phyloP scores from a whole-genome alignment of 2,888 invertebrate species.

The Steromphala cineraria region DNA sequence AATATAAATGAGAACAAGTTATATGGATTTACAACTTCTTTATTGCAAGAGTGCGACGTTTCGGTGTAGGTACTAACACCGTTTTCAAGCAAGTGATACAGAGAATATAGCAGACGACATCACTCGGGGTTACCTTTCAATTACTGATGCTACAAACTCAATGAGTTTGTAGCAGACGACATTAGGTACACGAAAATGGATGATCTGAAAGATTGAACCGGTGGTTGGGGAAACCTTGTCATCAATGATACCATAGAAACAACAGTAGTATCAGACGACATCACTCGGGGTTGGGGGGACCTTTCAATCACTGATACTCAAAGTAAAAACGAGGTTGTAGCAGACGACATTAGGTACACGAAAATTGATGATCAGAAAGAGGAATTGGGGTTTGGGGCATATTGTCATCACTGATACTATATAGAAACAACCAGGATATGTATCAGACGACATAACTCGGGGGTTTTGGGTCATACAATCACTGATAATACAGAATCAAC shows the following conservation, averaged over 20 bases:
- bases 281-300: constrained; percentile 76
- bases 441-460: constrained; percentile 78
- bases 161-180: constrained; percentile 69
- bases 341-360: constrained; percentile 79
- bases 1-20: no score
- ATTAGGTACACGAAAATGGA: constrained; percentile 78
- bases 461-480: constrained; percentile 27
- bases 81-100: no score
- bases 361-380: no score
- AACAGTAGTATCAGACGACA: constrained; percentile 73
- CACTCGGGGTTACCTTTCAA: constrained; percentile 74
- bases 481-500: not conserved
- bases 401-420: constrained; percentile 28
- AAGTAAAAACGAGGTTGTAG: not conserved
- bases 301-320: not conserved
- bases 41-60: no score
- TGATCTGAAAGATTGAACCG: no score
- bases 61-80: no score
- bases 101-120: constrained; percentile 75
- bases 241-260: not conserved
- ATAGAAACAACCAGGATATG: not conserved
- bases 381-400: constrained; percentile 55
- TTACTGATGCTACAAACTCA: not conserved
- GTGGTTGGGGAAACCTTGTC: constrained; percentile 53
- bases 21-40: no score